Evolutionary conservation across 1,140 invertebrate genomes (phyloP).

Genomic region (Papilio aristodemus): DNA sequence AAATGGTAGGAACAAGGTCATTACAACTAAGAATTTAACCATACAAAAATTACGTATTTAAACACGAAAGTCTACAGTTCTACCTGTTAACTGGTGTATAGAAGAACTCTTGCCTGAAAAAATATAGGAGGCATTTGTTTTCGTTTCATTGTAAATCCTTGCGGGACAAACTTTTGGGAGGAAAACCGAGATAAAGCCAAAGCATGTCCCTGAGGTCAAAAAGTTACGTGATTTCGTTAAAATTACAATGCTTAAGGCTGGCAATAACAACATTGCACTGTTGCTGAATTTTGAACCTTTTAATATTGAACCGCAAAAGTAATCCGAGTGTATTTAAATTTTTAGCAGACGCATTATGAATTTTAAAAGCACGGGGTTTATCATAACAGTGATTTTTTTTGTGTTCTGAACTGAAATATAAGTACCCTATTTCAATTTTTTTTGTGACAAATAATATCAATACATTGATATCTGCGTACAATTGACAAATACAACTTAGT

Average conservation of each 20-base stretch:
- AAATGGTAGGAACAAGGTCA: no score
- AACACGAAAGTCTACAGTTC: background rate
- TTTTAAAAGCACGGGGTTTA: background rate
- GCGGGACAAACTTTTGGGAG: slow-evolving; percentile 4
- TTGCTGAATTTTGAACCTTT: slow-evolving; percentile 6
- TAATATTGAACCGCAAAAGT: background rate
- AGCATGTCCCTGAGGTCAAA: background rate
- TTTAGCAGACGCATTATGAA: background rate
- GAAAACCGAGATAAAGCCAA: background rate
- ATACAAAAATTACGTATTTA: no score
- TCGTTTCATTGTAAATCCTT: slow-evolving; percentile 18
- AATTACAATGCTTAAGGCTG: slow-evolving; percentile 8
- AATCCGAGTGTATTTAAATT: background rate
- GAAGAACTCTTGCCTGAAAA: background rate
- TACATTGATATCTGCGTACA: no score
- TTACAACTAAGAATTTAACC: no score
- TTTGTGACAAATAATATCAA: no score
- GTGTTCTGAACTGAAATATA: no score
- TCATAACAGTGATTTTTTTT: background rate
- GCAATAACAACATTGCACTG: slow-evolving; percentile 1
- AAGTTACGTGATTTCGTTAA: slow-evolving; percentile 20
- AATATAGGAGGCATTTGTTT: slow-evolving; percentile 14
- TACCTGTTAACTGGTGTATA: background rate
- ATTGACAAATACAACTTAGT: no score
- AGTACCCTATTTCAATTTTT: no score